Evolutionary conservation across 2,888 invertebrate species (phyloP).

Genomic region (Autographa gamma): DNA sequence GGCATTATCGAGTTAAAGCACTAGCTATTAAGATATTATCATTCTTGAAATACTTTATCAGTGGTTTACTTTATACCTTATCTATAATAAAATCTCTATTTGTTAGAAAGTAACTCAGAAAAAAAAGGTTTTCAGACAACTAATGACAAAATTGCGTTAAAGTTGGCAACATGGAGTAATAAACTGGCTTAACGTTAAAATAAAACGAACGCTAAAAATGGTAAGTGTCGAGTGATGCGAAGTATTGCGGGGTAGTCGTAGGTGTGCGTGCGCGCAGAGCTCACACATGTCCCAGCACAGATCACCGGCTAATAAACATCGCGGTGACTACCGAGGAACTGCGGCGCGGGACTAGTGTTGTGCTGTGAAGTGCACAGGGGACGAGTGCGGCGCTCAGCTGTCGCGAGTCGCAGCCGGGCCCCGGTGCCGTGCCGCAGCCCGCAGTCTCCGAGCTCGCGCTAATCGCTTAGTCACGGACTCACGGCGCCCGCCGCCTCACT

Average conservation of each 20-base stretch:
- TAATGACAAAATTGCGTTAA: constrained; percentile 19
- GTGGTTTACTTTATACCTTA: constrained; percentile 13
- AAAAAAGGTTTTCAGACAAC: background rate
- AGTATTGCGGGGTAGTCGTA: constrained; percentile 42
- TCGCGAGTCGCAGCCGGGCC: constrained; percentile 48
- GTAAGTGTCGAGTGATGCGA: constrained; percentile 37
- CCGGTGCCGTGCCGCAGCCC: constrained; percentile 50
- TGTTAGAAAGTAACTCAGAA: constrained; percentile 1
- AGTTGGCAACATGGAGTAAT: constrained; percentile 34
- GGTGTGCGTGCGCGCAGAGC: constrained; percentile 54
- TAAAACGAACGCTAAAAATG: constrained; percentile 52
- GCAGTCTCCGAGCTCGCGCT: constrained; percentile 63
- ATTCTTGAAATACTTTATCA: constrained; percentile 19
- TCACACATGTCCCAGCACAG: constrained; percentile 41
- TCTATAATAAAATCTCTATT: background rate
- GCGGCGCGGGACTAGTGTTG: background rate
- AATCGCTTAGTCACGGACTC: constrained; percentile 82
- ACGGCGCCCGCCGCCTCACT: constrained; percentile 71
- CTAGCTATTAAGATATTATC: constrained; percentile 10
- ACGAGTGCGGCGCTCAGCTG: constrained; percentile 57
- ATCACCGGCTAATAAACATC: constrained; percentile 35
- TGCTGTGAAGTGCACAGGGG: constrained; percentile 61
- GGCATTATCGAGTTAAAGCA: constrained; percentile 22
- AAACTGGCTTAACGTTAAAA: constrained; percentile 43
- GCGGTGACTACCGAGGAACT: constrained; percentile 29